phyloP scores from a whole-genome alignment of 2,113 vertebrate genomes.

The Herpailurus yagouaroundi region DNA sequence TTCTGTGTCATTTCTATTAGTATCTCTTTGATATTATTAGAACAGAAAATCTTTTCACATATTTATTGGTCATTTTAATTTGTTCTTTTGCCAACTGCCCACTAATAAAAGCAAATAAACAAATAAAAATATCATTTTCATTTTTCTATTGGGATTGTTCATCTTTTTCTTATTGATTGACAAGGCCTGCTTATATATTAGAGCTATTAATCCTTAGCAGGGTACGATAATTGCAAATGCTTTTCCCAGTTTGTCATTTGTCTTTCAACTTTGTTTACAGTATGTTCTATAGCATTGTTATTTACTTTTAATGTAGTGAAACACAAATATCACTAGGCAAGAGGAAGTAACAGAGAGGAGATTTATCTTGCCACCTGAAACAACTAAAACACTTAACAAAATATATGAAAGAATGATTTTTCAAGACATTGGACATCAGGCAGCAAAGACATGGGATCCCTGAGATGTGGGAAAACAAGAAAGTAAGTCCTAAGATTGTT shows the following conservation, averaged over 20 bases:
- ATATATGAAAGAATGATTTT: conserved; percentile 43
- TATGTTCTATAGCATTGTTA: neutral
- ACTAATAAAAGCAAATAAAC: conserved; percentile 43
- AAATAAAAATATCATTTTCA: neutral
- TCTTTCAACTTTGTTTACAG: conserved; percentile 45
- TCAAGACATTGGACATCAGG: neutral
- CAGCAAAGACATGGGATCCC: neutral
- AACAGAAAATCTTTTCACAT: neutral
- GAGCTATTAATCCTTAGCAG: neutral
- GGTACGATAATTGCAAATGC: neutral
- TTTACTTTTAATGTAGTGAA: conserved; percentile 49
- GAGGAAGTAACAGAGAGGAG: neutral
- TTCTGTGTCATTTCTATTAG: neutral
- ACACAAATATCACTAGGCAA: neutral
- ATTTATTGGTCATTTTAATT: neutral
- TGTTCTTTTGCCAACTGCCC: neutral
- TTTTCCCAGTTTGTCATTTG: neutral
- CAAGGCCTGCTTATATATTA: neutral
- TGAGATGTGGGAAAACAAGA: neutral
- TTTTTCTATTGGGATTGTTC: neutral
- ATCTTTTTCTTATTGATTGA: conserved; percentile 26
- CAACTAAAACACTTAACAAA: neutral
- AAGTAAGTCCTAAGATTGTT: neutral
- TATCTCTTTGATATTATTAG: neutral
- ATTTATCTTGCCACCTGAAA: conserved; percentile 5